Base-by-base conservation (phyloP, 2,113 vertebrate species). In the Cervus canadensis region DNA sequence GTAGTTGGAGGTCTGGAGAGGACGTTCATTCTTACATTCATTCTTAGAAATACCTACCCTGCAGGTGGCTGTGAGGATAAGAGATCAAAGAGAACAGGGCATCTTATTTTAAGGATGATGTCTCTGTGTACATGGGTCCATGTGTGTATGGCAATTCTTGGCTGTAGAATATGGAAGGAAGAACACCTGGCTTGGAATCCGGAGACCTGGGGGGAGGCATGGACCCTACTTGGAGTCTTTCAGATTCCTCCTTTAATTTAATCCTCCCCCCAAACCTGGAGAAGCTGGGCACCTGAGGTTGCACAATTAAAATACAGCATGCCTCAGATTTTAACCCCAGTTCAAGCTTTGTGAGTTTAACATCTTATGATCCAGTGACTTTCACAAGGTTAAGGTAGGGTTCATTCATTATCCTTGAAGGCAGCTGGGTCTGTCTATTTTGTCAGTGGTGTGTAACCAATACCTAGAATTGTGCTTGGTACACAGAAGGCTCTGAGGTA, bases 61-160 rank as follows among this genome's bases (percentile, higher is more conserved):
- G 21, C 6, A 59, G 21, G 79, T 48, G 45, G 5, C 92, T 40
- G 4, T 60, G 43, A 86, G 82, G 54, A 5, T 7, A 7, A 21
- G 33, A 60, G 56, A 54, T 7, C 1, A n/a, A 7, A 86, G 26
- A 60, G n/a, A 26, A 26, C 10, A 3, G 23, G 4, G 2, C 30
- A 13, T 93, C 64, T 59, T 79, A 11, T 28, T 84, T 59, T 45
- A 79, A 85, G 78, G 57, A 23, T 45, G 60, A 11, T 26, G 7
- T 78, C 1, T 54, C 0, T 15, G 0, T 78, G n/a, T 59, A 5
- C 19, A 4, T 16, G 54, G 59, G 13, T 57, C 4, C 7, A 0
- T 17, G 43, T 33, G 1, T 74, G 21, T 26, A 5, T 36, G 23
- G 11, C 28, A 56, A 54, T 45, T 60, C 33, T 28, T 17, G 87